Conservation (phyloP, 2,888 invertebrate genomes). For the Bellardia bayeri region DNA sequence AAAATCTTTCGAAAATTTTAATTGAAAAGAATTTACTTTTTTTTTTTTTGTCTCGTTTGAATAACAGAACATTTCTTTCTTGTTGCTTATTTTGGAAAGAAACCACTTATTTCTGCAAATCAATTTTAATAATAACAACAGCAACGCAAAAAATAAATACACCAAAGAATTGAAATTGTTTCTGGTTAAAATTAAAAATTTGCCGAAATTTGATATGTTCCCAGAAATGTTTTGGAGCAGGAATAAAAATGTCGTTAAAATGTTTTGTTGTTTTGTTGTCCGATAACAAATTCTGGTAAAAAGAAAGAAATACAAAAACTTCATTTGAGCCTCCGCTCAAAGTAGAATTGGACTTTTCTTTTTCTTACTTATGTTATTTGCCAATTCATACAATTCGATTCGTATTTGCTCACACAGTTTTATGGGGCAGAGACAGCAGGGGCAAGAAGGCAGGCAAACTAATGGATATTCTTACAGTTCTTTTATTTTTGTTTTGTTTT, state of each 20-base stretch:
- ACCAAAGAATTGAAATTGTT: conserved; percentile 52
- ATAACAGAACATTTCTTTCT: background rate
- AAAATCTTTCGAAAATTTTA: conserved; percentile 22
- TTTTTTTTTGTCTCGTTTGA: background rate
- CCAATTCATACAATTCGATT: conserved; percentile 14
- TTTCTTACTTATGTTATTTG: conserved; percentile 14
- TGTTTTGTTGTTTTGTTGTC: conserved; percentile 35
- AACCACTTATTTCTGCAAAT: conserved; percentile 55
- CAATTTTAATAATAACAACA: conserved; percentile 55
- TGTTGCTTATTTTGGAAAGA: background rate
- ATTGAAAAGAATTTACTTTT: conserved; percentile 42
- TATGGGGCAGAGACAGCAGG: conserved; percentile 10
- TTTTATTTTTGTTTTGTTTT: conserved; percentile 6
- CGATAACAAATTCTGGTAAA: conserved; percentile 59
- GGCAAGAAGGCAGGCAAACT: conserved; percentile 22
- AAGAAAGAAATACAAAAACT: conserved; percentile 9
- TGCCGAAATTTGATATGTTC: conserved; percentile 72
- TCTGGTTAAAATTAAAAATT: conserved; percentile 61
- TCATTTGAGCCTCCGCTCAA: conserved; percentile 14
- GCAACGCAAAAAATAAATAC: conserved; percentile 15
- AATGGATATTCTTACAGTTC: conserved; percentile 62
- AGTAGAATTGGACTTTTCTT: conserved; percentile 22
- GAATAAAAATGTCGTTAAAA: conserved; percentile 70
- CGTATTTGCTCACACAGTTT: background rate
- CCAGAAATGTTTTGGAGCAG: conserved; percentile 65